Evolutionary conservation across 2,797 vertebrate species (phyloP), one percentile per base, ranked within the genome.

Genomic region (Microctenopoma steveboyesi): DNA sequence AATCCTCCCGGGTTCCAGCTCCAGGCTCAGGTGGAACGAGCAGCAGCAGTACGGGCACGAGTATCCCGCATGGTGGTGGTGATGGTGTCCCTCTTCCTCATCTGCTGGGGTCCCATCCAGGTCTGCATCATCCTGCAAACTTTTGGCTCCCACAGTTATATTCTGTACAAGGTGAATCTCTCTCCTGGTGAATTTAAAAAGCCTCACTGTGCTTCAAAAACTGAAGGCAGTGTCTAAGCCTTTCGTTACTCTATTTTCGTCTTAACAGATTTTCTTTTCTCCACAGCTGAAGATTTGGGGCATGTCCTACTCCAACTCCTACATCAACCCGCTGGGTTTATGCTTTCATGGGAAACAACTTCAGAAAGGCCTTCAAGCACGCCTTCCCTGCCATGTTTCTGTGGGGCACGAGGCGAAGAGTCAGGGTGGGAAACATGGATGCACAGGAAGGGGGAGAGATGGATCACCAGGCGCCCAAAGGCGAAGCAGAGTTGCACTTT

Each of bases 251-350:
- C 28, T 30, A 18, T 1, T 22, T 22, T 22, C 22, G 13, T 48
- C 4, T 49, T 30, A 9, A 45, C 5, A 30, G 28, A 30, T 30
- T 30, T 28, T 39, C 56, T 60, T 72, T 3, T 55, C 9, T 61
- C 60, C 59, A 25, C 81, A 89, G 85, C 77, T 92, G 54, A 94
- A 92, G 84, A 94, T 94, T 42, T 95, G 92, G 93, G 93, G 92
- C 84, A 93, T 94, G 94, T 94, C 92, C n/a, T 94, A 94, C 80
- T 91, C 91, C 76, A 94, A 93, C 85, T 94, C 94, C 22, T 93
- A 92, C 5, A 58, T 93, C 60, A 94, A 94, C 83, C 91, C 78
- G 0, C 82, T 94, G 43, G 43, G 87, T 94, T 55, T 94, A 95
- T 27, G 91, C 91, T 51, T 95, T 94, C 79, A 93, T 91, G 91